phyloP scores from a whole-genome alignment of 37 sponge, comb jelly and placozoan genomes.

The Crambe crambe region DNA sequence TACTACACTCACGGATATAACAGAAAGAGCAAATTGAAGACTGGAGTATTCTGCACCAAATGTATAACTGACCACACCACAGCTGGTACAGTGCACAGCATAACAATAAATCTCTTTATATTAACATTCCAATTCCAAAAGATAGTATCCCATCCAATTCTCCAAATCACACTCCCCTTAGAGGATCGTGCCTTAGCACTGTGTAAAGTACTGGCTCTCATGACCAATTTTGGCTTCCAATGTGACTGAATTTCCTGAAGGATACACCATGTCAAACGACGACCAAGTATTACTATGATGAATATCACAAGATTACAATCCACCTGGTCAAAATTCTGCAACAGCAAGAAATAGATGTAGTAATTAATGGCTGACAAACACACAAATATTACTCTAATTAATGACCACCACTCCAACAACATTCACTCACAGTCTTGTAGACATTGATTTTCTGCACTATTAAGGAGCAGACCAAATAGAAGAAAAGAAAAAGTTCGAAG shows the following conservation, averaged over 20 bases:
- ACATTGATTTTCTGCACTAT: slow-evolving; percentile 76
- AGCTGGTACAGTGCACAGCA: slow-evolving; percentile 18
- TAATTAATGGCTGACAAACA: neutral
- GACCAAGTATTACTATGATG: slow-evolving; percentile 44
- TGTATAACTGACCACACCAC: slow-evolving; percentile 44
- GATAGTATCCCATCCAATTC: neutral
- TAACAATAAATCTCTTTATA: slow-evolving; percentile 8
- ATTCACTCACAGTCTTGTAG: slow-evolving; percentile 66
- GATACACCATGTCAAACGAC: slow-evolving; percentile 52
- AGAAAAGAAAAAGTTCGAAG: slow-evolving; percentile 69
- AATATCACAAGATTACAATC: slow-evolving; percentile 68
- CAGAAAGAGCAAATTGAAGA: slow-evolving; percentile 78
- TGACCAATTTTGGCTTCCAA: slow-evolving; percentile 1
- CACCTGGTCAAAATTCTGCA: slow-evolving; percentile 59
- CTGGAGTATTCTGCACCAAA: slow-evolving; percentile 58
- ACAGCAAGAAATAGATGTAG: neutral
- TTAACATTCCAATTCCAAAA: neutral
- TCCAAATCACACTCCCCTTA: neutral
- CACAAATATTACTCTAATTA: slow-evolving; percentile 25
- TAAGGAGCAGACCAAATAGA: slow-evolving; percentile 53
- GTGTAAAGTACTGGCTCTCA: neutral
- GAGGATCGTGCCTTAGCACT: neutral
- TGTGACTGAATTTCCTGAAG: slow-evolving; percentile 36
- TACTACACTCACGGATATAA: slow-evolving; percentile 73
- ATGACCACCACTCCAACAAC: slow-evolving; percentile 20